phyloP scores from a whole-genome alignment of 2,888 invertebrate genomes.

The Stramonita haemastoma region DNA sequence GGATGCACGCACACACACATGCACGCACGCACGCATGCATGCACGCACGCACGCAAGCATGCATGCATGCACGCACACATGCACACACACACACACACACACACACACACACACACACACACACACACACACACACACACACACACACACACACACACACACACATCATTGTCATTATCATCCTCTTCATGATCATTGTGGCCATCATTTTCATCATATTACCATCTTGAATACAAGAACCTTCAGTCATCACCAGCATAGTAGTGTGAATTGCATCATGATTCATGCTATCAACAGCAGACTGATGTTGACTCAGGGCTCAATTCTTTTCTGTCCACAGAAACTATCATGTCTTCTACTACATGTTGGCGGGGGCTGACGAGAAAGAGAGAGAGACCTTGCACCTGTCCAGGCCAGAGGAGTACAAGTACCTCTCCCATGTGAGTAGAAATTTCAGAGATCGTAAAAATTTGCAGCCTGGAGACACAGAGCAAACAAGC shows the following conservation, averaged over 20 bases:
- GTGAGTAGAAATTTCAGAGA: slow-evolving; percentile 67
- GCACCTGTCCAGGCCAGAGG: slow-evolving; percentile 89
- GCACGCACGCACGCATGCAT: neutral
- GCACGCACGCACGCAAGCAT: no score
- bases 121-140: neutral
- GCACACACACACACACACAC: neutral
- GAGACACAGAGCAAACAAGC: no score
- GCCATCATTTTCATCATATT: no score
- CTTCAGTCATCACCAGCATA: no score
- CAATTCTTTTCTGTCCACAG: slow-evolving; percentile 76
- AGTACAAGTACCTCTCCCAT: slow-evolving; percentile 94
- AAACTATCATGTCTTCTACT: slow-evolving; percentile 98
- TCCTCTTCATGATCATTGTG: no score
- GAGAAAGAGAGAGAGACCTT: slow-evolving; percentile 87
- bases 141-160: neutral
- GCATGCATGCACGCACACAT: neutral
- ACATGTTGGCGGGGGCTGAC: slow-evolving; percentile 92
- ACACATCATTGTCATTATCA: neutral
- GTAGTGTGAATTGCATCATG: no score
- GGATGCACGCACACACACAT: neutral
- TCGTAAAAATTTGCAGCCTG: no score
- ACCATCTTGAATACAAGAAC: no score
- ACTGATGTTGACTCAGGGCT: neutral
- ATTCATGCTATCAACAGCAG: no score
- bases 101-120: no score